Base-by-base conservation (phyloP, 2,113 vertebrate species). In the Passerina amoena region DNA sequence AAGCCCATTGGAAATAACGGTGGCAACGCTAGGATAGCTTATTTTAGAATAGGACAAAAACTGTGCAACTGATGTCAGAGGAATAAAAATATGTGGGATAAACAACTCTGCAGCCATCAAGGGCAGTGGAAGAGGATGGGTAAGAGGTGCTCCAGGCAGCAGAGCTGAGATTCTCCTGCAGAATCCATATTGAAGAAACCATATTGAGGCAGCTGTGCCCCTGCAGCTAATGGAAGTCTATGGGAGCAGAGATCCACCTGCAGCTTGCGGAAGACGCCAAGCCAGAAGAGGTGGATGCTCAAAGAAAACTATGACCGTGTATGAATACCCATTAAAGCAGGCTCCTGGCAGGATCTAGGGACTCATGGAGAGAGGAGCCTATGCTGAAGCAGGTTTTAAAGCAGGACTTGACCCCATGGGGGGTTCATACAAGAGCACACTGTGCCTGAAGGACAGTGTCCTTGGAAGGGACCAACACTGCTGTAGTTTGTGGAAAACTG, bases 1-100 rank as follows among this genome's bases (percentile, higher is more conserved):
- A 10, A 57, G 13, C 3, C 22, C 15, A 30, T 25, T 15, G 24
- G 17, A 17, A 25, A 2, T 42, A 8, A 11, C 13, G 37, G 20
- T 21, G 30, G 13, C 0, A 0, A 24, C 0, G 1, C 27, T 44
- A 65, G 25, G 18, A 37, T 44, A 24, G 5, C 2, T 2, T 30
- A 21, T 24, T n/a, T 66, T 17, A 59, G 44, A 44, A n/a, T 4
- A 44, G 44, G 33, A 20, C 3, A 50, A 38, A 57, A 57, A 28
- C 35, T 42, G 16, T 22, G 35, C 12, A 28, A 4, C 14, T 25
- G 42, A 47, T 14, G 11, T 14, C 20, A 64, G 50, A 57, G 42
- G 16, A 50, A 37, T n/a, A 23, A 71, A 64, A 64, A 30, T 28
- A 16, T 3, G 4, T 50, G 33, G 38, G 31, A 83, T 24, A 56